Evolutionary conservation across 2,113 vertebrate genomes (phyloP), one percentile per base, ranked within the genome.

Genomic region (Apteryx mantelli): DNA sequence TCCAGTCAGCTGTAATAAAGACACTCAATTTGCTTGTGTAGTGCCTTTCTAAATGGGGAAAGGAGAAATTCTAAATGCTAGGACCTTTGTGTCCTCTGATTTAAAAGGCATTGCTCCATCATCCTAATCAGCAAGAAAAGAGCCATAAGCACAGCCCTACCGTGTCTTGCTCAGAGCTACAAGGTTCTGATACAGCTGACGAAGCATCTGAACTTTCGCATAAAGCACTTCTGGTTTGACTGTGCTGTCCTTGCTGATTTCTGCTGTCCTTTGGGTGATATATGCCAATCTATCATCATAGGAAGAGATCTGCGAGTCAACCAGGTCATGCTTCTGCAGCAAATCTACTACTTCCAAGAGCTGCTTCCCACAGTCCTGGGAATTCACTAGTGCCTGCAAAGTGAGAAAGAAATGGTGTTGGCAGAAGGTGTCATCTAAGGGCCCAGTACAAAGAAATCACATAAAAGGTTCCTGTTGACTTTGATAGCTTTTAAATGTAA

Each of bases 261-360:
- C 96, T 34, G 97, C 75, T 5, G 97, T 97, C 79, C 88, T 96
- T 74, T 91, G 95, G 70, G 95, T 98, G 79, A 99, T 98, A 25
- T 93, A 71, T 40, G 40, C 86, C 93, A 99, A 79, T 20, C 96
- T 98, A 69, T 98, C 98, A n/a, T 98, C 98, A 9, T 98, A 98
- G 53, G 98, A 97, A 4, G 96, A 98, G 94, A 99, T 98, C 93
- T 98, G 99, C 0, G 98, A 98, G 80, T 99, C 98, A 91, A 99
- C 66, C 56, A 99, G 97, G 65, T 98, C 97, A 38, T 99, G 99
- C 50, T 98, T 98, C 96, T 99, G 99, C 18, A 99, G 98, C 76
- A 99, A 97, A 86, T 98, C 98, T 48, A 97, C 98, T 34, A 98
- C 98, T 78, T 99, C 99, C 2, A 97, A 93, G 55, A 99, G 97